Percentiles rank a stretch among this genome's conserved stretches.
Conservation (phyloP, 2,797 vertebrate genomes). For the Novumbra hubbsi region DNA sequence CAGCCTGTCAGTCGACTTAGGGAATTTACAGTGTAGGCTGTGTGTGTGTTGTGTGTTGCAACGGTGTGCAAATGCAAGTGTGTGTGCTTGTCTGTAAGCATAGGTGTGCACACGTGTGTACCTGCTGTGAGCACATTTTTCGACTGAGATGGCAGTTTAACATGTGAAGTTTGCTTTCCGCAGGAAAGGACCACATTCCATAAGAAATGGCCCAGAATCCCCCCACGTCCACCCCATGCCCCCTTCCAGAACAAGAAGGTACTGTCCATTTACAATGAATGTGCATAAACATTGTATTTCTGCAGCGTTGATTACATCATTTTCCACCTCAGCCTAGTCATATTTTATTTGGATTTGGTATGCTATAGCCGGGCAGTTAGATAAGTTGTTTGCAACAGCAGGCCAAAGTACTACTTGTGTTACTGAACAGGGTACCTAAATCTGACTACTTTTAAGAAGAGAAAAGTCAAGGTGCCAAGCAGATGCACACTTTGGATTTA, state of each 20-base stretch:
- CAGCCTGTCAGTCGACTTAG: background rate
- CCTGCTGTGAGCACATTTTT: conserved; percentile 51
- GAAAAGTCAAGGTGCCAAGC: background rate
- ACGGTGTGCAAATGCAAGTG: background rate
- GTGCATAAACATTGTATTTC: background rate
- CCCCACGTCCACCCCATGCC: background rate
- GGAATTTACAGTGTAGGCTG: background rate
- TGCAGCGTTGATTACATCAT: background rate
- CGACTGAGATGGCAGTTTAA: conserved; percentile 58
- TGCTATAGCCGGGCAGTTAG: background rate
- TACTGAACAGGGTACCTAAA: background rate
- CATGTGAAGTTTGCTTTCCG: conserved; percentile 59
- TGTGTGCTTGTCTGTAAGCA: conserved; percentile 20
- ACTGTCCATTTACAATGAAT: background rate
- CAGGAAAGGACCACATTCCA: conserved; percentile 62
- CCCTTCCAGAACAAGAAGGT: background rate
- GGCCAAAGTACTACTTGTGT: background rate
- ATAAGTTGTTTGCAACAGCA: background rate
- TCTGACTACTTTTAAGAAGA: background rate
- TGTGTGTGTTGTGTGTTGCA: background rate
- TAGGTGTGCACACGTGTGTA: conserved; percentile 6
- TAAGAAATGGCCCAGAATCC: conserved; percentile 13
- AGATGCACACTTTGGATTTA: background rate
- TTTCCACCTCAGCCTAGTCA: background rate
- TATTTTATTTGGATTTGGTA: background rate